Conservation (phyloP, 2,888 invertebrate genomes). For the Noctua comes region DNA sequence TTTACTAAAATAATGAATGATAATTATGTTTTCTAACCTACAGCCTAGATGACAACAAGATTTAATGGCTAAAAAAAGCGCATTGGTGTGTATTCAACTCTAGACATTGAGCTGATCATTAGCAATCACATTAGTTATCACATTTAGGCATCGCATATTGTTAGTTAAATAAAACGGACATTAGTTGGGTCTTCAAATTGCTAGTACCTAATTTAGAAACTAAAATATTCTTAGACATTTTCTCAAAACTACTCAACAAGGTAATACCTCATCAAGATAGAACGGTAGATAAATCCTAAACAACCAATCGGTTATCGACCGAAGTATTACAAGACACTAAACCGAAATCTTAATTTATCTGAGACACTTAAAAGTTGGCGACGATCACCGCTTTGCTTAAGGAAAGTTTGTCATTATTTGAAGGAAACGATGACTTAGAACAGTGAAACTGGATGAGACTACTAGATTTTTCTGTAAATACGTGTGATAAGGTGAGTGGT, state of each 20-base stretch:
- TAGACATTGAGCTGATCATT: neutral
- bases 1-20: neutral
- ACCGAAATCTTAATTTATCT: slow-evolving; percentile 76
- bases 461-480: slow-evolving; percentile 18
- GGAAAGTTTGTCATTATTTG: slow-evolving; percentile 82
- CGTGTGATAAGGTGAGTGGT: neutral
- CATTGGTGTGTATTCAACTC: neutral
- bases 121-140: neutral
- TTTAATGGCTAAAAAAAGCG: neutral
- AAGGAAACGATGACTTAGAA: slow-evolving; percentile 56
- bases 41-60: neutral
- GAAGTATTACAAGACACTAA: slow-evolving; percentile 69
- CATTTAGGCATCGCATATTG: neutral
- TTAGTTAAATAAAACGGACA: neutral
- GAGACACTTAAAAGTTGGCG: slow-evolving; percentile 76
- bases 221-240: neutral
- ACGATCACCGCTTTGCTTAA: slow-evolving; percentile 62
- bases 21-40: neutral
- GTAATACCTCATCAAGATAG: slow-evolving; percentile 18
- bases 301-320: slow-evolving; percentile 56
- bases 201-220: neutral
- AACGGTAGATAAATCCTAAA: slow-evolving; percentile 36
- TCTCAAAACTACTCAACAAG: slow-evolving; percentile 5
- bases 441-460: slow-evolving; percentile 54
- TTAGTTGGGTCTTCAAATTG: neutral